Evolutionary conservation across 2,113 vertebrate genomes (phyloP).

Genomic region (Hymenochirus boettgeri): DNA sequence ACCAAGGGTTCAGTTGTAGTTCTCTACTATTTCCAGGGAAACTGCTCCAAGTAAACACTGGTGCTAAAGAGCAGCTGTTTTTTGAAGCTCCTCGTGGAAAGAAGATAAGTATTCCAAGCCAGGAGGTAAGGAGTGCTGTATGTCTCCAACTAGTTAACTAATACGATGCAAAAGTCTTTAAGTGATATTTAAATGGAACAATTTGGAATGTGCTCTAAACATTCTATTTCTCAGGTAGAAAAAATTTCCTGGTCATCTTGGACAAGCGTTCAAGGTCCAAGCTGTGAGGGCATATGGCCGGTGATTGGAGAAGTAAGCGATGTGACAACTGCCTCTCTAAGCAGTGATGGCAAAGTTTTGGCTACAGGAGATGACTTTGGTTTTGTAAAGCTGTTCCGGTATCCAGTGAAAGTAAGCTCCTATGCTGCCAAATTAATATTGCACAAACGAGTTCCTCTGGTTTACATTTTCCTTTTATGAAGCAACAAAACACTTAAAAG

Average conservation of each 20-base stretch:
- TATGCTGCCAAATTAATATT: conserved; percentile 21
- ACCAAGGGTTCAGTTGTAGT: not conserved
- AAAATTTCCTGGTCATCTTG: conserved; percentile 93
- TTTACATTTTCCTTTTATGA: no score
- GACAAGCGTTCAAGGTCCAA: conserved; percentile 89
- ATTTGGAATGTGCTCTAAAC: not conserved
- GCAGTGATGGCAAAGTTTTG: conserved; percentile 79
- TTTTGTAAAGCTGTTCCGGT: conserved; percentile 94
- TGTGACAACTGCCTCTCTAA: conserved; percentile 85
- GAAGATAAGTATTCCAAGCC: conserved; percentile 79
- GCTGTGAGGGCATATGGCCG: conserved; percentile 91
- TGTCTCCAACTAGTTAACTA: no score
- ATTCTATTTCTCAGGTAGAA: conserved; percentile 73
- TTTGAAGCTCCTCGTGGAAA: conserved; percentile 97
- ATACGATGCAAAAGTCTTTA: no score
- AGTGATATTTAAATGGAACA: no score
- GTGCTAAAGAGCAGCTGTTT: conserved; percentile 94
- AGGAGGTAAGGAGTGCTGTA: conserved; percentile 78
- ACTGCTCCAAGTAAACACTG: conserved; percentile 93
- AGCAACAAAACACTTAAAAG: no score
- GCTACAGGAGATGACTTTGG: conserved; percentile 96
- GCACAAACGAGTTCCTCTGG: no score
- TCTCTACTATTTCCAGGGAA: conserved; percentile 72
- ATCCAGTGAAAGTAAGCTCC: conserved; percentile 84
- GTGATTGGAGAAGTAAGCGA: conserved; percentile 91